These are phyloP conservation scores for Drosophila chauvacae DNA, from an alignment of 1,140 invertebrate species.

Conservation along the genomic window DNA sequence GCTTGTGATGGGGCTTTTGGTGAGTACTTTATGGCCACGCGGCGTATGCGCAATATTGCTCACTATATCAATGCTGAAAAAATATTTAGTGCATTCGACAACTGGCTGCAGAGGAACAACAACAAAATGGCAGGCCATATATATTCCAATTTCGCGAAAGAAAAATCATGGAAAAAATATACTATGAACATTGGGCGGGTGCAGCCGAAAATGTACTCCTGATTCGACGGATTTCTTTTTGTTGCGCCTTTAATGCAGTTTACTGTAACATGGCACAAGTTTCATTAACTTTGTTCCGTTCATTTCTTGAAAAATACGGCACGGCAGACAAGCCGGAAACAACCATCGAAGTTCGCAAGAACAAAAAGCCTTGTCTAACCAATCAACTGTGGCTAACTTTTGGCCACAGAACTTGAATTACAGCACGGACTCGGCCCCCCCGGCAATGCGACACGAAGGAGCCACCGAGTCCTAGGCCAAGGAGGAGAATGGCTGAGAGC, in stretches of 20 bases:
- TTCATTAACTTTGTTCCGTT: slow-evolving; percentile 71
- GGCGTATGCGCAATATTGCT: slow-evolving; percentile 68
- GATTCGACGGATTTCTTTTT: neutral
- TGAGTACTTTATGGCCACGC: slow-evolving; percentile 55
- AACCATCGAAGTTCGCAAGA: slow-evolving; percentile 46
- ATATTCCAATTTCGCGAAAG: slow-evolving; percentile 29
- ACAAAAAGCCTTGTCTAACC: slow-evolving; percentile 62
- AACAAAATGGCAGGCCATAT: slow-evolving; percentile 49
- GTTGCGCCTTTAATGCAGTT: slow-evolving; percentile 54
- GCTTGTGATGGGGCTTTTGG: slow-evolving; percentile 22
- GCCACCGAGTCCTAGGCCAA: slow-evolving; percentile 6
- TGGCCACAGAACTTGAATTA: slow-evolving; percentile 80
- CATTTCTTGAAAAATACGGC: slow-evolving; percentile 63
- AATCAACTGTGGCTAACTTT: slow-evolving; percentile 81
- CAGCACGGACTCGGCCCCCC: slow-evolving; percentile 31
- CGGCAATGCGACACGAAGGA: slow-evolving; percentile 45
- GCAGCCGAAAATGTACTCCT: slow-evolving; percentile 16
- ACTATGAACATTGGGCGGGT: slow-evolving; percentile 13
- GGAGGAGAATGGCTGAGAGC: slow-evolving; percentile 4
- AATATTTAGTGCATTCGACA: slow-evolving; percentile 52
- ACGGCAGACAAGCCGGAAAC: slow-evolving; percentile 26
- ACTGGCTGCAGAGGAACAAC: slow-evolving; percentile 27
- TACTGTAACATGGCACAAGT: slow-evolving; percentile 50
- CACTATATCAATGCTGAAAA: slow-evolving; percentile 52
- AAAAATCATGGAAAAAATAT: slow-evolving; percentile 20